Base-by-base conservation (phyloP, 2,113 vertebrate genomes). In the Heliornis fulica region DNA sequence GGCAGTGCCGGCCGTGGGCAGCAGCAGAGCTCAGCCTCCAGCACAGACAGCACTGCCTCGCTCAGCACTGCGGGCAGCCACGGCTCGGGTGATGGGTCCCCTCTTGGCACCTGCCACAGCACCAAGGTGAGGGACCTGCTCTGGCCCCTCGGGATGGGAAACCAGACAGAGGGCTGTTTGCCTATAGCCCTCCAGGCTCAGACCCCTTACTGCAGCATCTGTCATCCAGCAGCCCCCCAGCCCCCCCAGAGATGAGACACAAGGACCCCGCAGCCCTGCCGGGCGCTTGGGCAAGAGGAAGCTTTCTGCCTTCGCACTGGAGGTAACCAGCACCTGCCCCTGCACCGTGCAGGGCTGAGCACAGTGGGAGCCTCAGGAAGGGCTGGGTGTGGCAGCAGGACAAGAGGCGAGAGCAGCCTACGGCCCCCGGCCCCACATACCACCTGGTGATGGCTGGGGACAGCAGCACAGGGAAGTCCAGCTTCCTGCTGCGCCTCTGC, bases 401-500 rank as follows among this genome's bases (percentile, higher is more conserved):
- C 1, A 0, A 41, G 19, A 51, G 20, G 22, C 53, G 28, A 20
- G 40, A 40, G 9, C 87, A 95, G 18, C 63, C 60, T 1, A 8
- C 57, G 3, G 50, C 63, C 7, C 83, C 96, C 3, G 54, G 65
- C 48, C 98, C 97, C 16, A 91, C 96, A 71, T 98, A 98, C 85
- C 91, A 77, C 32, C 95, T 98, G 85, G 98, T 98, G 65, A 87
- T 98, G 46, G 98, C 97, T 0, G 97, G 98, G 59, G 98, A 98
- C 3, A 81, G 98, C 3, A 97, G 98, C 19, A 93, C 95, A 0
- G 97, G 98, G 36, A 99, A 98, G 94, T 98, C 98, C 77, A 98
- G 98, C 94, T 98, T 98, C 91, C 97, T 98, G 48, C 86, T 98
- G 84, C 81, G 91, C 36, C 89, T 98, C 81, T 97, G 96, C 21